Conservation (phyloP, 1,140 invertebrate species). For the Spodoptera frugiperda region DNA sequence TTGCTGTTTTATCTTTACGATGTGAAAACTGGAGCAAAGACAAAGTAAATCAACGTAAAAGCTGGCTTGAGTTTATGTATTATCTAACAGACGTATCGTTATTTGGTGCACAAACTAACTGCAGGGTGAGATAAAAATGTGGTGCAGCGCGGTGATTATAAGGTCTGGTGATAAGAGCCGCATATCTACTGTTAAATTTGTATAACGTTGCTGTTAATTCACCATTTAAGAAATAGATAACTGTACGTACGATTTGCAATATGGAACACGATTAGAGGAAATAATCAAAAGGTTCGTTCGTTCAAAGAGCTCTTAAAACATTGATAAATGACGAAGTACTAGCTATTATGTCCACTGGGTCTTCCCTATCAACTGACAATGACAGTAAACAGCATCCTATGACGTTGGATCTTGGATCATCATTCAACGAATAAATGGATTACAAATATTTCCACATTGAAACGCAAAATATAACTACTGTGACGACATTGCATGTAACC, state of each 20-base stretch:
- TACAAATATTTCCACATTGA: not conserved
- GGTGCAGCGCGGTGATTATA: slow-evolving; percentile 10
- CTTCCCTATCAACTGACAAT: not conserved
- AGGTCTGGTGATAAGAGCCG: not conserved
- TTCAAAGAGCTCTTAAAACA: too few relatives aligned
- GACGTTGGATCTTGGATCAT: not conserved
- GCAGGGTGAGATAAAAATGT: slow-evolving; percentile 3
- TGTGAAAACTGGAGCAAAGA: slow-evolving; percentile 31
- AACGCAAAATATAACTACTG: not conserved
- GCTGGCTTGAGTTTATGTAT: slow-evolving; percentile 9
- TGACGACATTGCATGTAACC: not conserved
- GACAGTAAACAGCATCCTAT: not conserved
- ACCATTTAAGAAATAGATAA: too few relatives aligned
- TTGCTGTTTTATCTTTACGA: slow-evolving; percentile 24
- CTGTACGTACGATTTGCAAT: too few relatives aligned
- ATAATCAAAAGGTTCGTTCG: not conserved
- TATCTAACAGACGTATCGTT: slow-evolving; percentile 23
- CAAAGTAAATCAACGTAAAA: slow-evolving; percentile 33
- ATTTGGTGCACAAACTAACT: slow-evolving; percentile 30
- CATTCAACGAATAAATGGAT: not conserved
- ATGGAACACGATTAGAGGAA: not conserved
- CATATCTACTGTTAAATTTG: too few relatives aligned
- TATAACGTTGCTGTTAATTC: too few relatives aligned
- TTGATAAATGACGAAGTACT: too few relatives aligned
- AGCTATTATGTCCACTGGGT: not conserved